Evolutionary conservation across 2,797 vertebrate genomes (phyloP), one percentile per base, ranked within the genome.

Genomic region (Scolopax rusticola): DNA sequence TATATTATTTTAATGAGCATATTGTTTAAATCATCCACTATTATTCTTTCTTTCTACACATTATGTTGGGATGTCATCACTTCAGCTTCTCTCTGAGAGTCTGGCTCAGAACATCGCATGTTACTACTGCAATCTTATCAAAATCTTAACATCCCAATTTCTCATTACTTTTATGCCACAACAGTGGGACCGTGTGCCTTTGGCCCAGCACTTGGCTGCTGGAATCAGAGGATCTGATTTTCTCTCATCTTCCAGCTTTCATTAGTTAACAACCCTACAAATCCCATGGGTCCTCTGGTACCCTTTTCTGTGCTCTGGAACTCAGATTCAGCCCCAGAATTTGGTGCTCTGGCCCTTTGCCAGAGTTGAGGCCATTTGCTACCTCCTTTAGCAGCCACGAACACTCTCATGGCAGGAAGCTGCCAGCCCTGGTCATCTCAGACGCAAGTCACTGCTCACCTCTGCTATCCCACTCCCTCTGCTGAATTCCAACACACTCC

Each of bases 181-280:
- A 21, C 15, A n/a, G 61, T 3, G 47, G 79, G 38, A 41, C 30
- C 68, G 33, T 3, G 0, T 16, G 43, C 48, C 67, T 40, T 33
- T 17, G 54, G 54, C 40, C 10, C 67, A 63, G 73, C 59, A 21
- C 16, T 3, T 18, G 53, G 25, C 47, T 23, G 48, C 68, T 53
- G n/a, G 54, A 69, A 57, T 75, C 50, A 36, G 61, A 53, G 38
- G 38, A 64, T 27, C 54, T 47, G 56, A 69, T 89, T 92, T 92
- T 57, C 80, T 74, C 28, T 16, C 1, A 0, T 3, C 4, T 9
- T 51, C 38, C 10, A 2, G 23, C 24, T 63, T 63, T 41, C 41
- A 8, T 25, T 40, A 32, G 30, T 71, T 41, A 48, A 48, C 23
- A 28, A 15, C 30, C 53, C 41, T 32, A 10, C 12, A 23, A 9